Percentiles rank a stretch among this genome's conserved stretches.
phyloP scores from a whole-genome alignment of 1,140 invertebrate species.

The Heliconius hewitsoni region DNA sequence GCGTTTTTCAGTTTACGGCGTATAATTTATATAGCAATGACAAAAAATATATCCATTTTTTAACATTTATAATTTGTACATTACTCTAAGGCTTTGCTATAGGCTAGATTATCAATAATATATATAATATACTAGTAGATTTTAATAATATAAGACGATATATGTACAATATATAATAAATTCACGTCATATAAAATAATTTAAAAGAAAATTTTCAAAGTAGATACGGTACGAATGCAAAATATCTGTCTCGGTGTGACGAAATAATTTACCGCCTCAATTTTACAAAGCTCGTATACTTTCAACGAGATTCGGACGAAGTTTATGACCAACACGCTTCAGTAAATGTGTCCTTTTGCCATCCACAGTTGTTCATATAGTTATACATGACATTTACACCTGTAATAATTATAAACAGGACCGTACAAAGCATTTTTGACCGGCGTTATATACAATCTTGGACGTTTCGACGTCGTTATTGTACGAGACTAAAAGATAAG shows the following conservation, averaged over 20 bases:
- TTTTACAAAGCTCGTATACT: neutral
- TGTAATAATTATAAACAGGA: neutral
- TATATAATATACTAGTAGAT: no score
- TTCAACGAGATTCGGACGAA: conserved; percentile 12
- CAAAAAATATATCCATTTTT: neutral
- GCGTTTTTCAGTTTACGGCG: neutral
- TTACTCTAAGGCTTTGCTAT: neutral
- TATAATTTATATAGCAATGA: neutral
- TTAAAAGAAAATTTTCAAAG: no score
- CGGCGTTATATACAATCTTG: no score
- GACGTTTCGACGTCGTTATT: no score
- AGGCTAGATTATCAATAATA: no score
- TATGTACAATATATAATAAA: neutral
- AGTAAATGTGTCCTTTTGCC: neutral
- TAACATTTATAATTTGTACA: no score
- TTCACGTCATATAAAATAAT: neutral
- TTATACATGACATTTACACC: neutral
- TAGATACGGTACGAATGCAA: no score
- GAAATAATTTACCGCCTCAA: neutral
- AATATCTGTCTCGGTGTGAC: neutral
- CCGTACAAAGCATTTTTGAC: neutral
- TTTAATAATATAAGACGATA: neutral
- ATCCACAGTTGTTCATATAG: neutral
- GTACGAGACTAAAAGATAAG: no score
- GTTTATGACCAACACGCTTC: conserved; percentile 7